Evolutionary conservation across 2,888 invertebrate species (phyloP).

Genomic region (Trichogramma evanescens): DNA sequence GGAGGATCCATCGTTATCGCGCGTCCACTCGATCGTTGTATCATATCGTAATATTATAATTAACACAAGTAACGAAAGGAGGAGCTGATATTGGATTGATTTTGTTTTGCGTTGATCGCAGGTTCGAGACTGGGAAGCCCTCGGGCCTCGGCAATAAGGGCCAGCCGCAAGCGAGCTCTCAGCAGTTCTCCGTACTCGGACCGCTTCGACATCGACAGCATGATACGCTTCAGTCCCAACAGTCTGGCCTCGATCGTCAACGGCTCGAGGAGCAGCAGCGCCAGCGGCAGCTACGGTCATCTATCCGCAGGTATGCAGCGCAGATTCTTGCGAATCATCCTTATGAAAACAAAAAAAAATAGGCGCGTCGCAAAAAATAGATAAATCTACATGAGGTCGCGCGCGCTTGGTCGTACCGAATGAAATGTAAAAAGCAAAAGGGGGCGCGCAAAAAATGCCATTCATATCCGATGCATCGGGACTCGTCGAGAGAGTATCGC

Average conservation of each 20-base stretch:
- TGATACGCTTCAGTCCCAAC: conserved; percentile 92
- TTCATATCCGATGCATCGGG: too few relatives aligned
- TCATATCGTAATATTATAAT: background rate
- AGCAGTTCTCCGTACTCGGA: conserved; percentile 94
- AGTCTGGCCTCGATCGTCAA: conserved; percentile 76
- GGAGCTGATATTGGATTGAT: background rate
- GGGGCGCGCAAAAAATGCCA: too few relatives aligned
- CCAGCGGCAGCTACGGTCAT: conserved; percentile 94
- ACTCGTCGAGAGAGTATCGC: too few relatives aligned
- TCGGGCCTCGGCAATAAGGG: conserved; percentile 52
- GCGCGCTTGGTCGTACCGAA: too few relatives aligned
- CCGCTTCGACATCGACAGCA: conserved; percentile 89
- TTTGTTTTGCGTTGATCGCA: conserved; percentile 19
- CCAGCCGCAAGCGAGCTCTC: conserved; percentile 82
- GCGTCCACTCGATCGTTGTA: too few relatives aligned
- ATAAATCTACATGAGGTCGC: too few relatives aligned
- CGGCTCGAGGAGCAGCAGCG: conserved; percentile 79
- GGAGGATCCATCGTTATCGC: too few relatives aligned
- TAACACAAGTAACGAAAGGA: background rate
- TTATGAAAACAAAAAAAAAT: too few relatives aligned
- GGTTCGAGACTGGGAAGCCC: conserved; percentile 62
- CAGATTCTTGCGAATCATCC: background rate
- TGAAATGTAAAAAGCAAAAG: too few relatives aligned
- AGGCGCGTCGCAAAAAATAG: too few relatives aligned
- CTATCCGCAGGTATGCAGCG: conserved; percentile 71